These are phyloP conservation scores for Thumatha senex DNA, from an alignment of 2,888 invertebrate species.

Conservation along the genomic window DNA sequence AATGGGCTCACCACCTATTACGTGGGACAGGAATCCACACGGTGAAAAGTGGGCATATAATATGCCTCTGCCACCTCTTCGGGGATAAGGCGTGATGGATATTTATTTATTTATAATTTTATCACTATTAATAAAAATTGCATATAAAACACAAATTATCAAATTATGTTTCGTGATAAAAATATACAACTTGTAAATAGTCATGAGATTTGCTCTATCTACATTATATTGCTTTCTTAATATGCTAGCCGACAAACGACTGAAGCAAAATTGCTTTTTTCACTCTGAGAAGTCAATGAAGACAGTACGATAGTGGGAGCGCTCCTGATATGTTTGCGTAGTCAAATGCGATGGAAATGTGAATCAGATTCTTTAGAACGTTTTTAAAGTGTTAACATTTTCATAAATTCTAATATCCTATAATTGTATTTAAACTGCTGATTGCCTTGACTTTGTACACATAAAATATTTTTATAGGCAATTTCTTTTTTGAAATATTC, in stretches of 20 bases:
- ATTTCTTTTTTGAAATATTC: too few relatives aligned
- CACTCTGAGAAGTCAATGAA: conserved; percentile 73
- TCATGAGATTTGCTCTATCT: conserved; percentile 52
- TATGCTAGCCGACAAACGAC: conserved; percentile 66
- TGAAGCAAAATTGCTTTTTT: conserved; percentile 75
- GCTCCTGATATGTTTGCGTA: conserved; percentile 75
- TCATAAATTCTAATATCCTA: conserved; percentile 12
- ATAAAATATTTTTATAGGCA: too few relatives aligned
- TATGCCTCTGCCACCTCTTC: too few relatives aligned
- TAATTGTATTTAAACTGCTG: conserved; percentile 1
- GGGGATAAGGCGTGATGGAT: too few relatives aligned
- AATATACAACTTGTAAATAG: conserved; percentile 24
- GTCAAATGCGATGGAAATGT: conserved; percentile 81
- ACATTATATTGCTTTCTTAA: conserved; percentile 81
- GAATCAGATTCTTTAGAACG: conserved; percentile 50
- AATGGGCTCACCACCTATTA: too few relatives aligned
- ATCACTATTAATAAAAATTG: too few relatives aligned
- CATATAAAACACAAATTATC: too few relatives aligned
- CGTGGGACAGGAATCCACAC: too few relatives aligned
- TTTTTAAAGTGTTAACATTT: conserved; percentile 58
- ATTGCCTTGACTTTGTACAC: too few relatives aligned
- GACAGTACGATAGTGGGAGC: conserved; percentile 64
- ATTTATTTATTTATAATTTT: too few relatives aligned
- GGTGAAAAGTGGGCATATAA: too few relatives aligned
- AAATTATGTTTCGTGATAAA: not conserved